Evolutionary conservation across 2,113 vertebrate species (phyloP).

Genomic region (Donacobius atricapilla): DNA sequence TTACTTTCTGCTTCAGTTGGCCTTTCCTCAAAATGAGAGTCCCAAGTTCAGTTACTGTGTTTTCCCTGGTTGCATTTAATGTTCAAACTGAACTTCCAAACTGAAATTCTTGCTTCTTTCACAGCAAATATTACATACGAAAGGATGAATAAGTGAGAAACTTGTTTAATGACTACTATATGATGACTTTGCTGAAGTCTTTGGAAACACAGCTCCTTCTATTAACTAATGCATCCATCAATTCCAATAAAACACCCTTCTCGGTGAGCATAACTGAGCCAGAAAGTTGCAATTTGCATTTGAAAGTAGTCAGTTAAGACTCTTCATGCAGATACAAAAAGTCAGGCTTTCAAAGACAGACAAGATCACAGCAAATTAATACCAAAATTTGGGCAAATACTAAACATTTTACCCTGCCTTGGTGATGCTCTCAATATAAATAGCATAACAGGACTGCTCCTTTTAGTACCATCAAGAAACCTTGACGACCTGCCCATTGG

Average conservation of each 20-base stretch:
- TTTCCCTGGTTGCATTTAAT: neutral
- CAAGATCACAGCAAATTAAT: neutral
- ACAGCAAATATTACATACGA: neutral
- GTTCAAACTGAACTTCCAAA: neutral
- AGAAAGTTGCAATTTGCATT: neutral
- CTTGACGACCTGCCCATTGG: neutral
- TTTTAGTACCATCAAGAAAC: constrained; percentile 1
- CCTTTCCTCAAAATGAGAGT: neutral
- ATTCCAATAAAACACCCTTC: neutral
- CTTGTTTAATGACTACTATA: neutral
- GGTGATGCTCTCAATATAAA: neutral
- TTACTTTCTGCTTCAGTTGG: neutral
- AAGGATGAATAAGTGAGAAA: neutral
- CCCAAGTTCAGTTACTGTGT: neutral
- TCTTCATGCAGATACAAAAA: neutral
- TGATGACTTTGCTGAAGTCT: neutral
- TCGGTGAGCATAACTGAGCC: neutral
- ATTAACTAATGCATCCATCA: neutral
- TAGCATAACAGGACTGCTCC: neutral
- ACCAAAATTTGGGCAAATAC: neutral
- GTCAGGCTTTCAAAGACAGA: neutral
- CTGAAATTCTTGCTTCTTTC: neutral
- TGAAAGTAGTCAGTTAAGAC: neutral
- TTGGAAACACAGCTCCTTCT: neutral
- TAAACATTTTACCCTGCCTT: neutral